A percentile compares a stretch with the other conserved stretches of the same genome.
phyloP scores from a whole-genome alignment of 2,113 vertebrate genomes.

The Lagopus leucura region DNA sequence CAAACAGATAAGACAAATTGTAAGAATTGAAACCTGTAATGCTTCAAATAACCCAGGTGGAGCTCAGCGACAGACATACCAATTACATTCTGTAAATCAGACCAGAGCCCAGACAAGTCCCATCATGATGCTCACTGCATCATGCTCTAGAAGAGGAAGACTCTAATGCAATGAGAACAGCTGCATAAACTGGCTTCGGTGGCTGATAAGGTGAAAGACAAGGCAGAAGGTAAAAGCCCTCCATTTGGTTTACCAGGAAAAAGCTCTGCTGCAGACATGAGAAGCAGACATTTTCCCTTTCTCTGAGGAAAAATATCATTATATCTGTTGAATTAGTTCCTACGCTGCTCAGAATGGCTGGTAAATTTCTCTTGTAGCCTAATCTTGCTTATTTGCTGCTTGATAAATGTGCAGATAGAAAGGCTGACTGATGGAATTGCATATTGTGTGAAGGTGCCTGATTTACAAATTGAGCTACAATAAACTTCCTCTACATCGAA shows the following conservation, averaged over 20 bases:
- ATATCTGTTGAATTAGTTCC: neutral
- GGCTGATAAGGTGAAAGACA: neutral
- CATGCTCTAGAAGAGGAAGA: slow-evolving; percentile 18
- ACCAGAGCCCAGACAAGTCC: slow-evolving; percentile 16
- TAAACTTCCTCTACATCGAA: neutral
- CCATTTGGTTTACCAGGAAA: neutral
- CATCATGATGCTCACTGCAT: slow-evolving; percentile 10
- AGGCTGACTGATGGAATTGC: neutral
- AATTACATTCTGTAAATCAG: slow-evolving; percentile 46
- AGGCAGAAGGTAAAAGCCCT: neutral
- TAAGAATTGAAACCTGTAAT: slow-evolving; percentile 25
- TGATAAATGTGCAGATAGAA: neutral
- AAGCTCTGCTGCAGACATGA: neutral
- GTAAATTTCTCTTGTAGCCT: neutral
- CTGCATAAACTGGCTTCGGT: slow-evolving; percentile 13
- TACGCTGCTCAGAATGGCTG: neutral
- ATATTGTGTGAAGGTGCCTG: neutral
- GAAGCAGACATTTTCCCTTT: neutral
- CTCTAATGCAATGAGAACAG: slow-evolving; percentile 2
- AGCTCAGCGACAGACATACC: neutral
- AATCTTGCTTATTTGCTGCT: neutral
- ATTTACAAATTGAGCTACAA: neutral
- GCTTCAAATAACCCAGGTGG: neutral
- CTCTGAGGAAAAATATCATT: neutral
- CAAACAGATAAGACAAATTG: neutral